A percentile compares a stretch with the other conserved stretches of the same genome.
These are phyloP conservation scores for Eucriotettix oculatus DNA, from an alignment of 2,888 invertebrate genomes.

Conservation along the genomic window DNA sequence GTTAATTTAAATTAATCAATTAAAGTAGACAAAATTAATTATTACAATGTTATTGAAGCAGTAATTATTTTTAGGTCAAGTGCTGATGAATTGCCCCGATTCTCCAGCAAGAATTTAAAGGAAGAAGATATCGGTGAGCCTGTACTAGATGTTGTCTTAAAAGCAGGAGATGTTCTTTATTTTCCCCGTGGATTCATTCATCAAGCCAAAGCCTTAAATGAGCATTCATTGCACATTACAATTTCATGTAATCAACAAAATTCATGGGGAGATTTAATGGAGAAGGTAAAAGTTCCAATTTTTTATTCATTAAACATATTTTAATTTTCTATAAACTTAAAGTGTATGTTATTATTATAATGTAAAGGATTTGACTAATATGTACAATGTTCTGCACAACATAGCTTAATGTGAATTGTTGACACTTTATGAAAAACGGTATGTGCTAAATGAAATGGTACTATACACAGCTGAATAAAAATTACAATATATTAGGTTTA, in stretches of 20 bases:
- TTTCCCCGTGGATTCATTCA: conserved; percentile 82
- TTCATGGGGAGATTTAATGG: conserved; percentile 76
- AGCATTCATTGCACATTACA: conserved; percentile 88
- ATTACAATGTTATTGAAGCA: not conserved
- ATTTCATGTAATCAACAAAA: conserved; percentile 83
- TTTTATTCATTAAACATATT: too few species aligned
- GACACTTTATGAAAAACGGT: too few species aligned
- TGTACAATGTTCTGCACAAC: too few species aligned
- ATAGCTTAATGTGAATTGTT: too few species aligned
- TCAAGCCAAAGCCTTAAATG: conserved; percentile 62
- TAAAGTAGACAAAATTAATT: not conserved
- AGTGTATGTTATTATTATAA: too few species aligned
- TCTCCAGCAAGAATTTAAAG: conserved; percentile 63
- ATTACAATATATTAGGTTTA: too few species aligned
- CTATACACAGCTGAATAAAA: too few species aligned
- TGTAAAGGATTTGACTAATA: too few species aligned
- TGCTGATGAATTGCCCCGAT: conserved; percentile 56
- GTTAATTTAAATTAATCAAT: too few species aligned
- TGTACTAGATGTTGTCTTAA: conserved; percentile 57
- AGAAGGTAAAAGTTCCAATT: conserved; percentile 42
- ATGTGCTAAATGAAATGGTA: too few species aligned
- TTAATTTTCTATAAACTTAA: too few species aligned
- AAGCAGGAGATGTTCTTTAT: conserved; percentile 83
- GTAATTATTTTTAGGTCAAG: conserved; percentile 12
- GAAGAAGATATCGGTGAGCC: conserved; percentile 62